Base-by-base conservation (phyloP, 2,888 invertebrate species). In the Linnaemya tessellans region DNA sequence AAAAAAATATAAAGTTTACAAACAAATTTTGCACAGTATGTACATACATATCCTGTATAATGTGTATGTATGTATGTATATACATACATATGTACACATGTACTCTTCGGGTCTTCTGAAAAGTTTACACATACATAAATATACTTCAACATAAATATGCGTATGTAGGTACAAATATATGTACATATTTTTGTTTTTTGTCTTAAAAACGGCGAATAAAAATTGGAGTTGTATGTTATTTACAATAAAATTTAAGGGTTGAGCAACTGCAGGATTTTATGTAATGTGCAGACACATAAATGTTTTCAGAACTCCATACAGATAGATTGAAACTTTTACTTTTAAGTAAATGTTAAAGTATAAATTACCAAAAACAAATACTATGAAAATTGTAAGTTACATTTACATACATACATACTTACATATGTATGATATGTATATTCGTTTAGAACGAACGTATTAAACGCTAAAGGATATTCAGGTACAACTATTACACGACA, bases 361-460 rank as follows among this genome's bases (percentile, higher is more conserved):
- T 15, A 11, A 18, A 49, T 10, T 18, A 49, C 2, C 18, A 20
- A n/a, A 46, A 20, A 49, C 49, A 46, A 46, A 15, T n/a, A 15
- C n/a, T 49, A 49, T 10, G 11, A 22, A 20, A 51, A 20, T 20
- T 49, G 49, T 49, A 49, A 18, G n/a, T 46, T 46, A 46, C n/a
- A 46, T 46, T 46, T 46, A 49, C 30, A 30, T 30, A 30, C 5
- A 5, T 30, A 30, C 2, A 30, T 30, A 30, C 30, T 30, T 30
- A 30, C 30, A 30, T 30, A 30, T 30, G 54, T 11, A 49, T 15
- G 54, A 9, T 54, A 54, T 54, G 20, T 30, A 60, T 60, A 77
- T 56, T 77, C 80, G 80, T 80, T 74, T 79, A 65, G 30, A 82
- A 79, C 79, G 60, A 71, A 80, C 46, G 49, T 74, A 68, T 64